A percentile compares a stretch with the other conserved stretches of the same genome.
Evolutionary conservation across 1,140 invertebrate species (phyloP).

Genomic region (Zaprionus gabonicus): DNA sequence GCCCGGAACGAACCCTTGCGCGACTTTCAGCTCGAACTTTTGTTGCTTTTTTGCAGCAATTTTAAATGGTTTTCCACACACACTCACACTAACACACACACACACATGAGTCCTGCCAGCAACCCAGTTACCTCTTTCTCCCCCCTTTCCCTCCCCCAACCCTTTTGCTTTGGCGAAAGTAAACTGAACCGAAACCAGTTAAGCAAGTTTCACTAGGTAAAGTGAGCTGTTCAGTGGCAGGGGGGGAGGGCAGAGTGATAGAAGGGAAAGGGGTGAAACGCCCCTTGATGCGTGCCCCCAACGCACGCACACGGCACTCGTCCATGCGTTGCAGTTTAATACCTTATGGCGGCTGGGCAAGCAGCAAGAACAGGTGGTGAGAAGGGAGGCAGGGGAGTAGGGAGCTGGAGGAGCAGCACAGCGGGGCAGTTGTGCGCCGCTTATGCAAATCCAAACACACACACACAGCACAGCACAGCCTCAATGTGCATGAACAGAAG

Average conservation of each 20-base stretch:
- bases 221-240: conserved; percentile 34
- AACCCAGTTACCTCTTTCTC: neutral
- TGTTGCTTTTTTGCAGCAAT: conserved; percentile 75
- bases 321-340: conserved; percentile 3
- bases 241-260: no score
- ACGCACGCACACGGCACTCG: conserved; percentile 15
- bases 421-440: neutral
- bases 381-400: neutral
- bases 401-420: neutral
- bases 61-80: conserved; percentile 73
- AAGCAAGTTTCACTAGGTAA: conserved; percentile 59
- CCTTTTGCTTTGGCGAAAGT: conserved; percentile 38
- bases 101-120: neutral
- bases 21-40: conserved; percentile 54
- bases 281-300: conserved; percentile 6
- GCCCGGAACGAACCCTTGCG: conserved; percentile 5
- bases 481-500: conserved; percentile 60
- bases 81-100: neutral
- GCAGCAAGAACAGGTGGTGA: neutral
- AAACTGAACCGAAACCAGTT: conserved; percentile 66
- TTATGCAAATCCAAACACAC: neutral
- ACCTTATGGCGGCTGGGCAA: conserved; percentile 1
- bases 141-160: neutral
- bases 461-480: conserved; percentile 26
- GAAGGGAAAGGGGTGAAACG: neutral